Evolutionary conservation across 2,888 invertebrate species (phyloP).

Genomic region (Tetragnatha montana): DNA sequence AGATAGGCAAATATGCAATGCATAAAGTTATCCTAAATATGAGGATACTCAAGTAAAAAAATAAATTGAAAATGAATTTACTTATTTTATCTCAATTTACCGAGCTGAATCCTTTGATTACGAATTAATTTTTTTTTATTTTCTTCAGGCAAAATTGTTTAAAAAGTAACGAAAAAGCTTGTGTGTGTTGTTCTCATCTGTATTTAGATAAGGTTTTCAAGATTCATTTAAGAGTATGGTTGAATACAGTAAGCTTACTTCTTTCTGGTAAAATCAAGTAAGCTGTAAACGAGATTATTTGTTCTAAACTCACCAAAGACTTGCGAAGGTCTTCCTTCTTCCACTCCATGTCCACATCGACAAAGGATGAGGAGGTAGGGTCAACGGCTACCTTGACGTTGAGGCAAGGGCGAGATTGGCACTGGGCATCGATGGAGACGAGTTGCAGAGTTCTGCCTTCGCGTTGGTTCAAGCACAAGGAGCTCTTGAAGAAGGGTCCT

Average conservation of each 20-base stretch:
- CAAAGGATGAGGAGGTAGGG: constrained; percentile 1
- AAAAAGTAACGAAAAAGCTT: too few relatives aligned
- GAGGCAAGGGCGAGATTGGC: background rate
- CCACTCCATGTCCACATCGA: constrained; percentile 41
- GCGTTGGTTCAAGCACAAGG: constrained; percentile 37
- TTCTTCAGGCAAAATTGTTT: too few relatives aligned
- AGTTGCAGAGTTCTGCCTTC: constrained; percentile 19
- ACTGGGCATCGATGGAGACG: constrained; percentile 1
- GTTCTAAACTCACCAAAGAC: constrained; percentile 31
- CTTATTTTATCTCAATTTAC: too few relatives aligned
- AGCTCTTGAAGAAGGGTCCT: constrained; percentile 33
- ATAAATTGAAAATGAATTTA: too few relatives aligned
- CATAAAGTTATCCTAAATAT: too few relatives aligned
- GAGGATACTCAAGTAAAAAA: too few relatives aligned
- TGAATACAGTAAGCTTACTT: background rate
- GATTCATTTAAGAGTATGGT: background rate
- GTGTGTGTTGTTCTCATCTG: too few relatives aligned
- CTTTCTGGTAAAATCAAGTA: too few relatives aligned
- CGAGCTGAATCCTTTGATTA: too few relatives aligned
- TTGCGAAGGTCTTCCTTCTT: constrained; percentile 15
- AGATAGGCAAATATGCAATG: too few relatives aligned
- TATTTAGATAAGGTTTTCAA: background rate
- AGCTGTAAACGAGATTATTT: background rate
- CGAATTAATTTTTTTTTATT: too few relatives aligned
- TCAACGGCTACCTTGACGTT: constrained; percentile 42